Base-by-base conservation (phyloP, 1,140 invertebrate genomes). In the Oreohelix idahoensis region DNA sequence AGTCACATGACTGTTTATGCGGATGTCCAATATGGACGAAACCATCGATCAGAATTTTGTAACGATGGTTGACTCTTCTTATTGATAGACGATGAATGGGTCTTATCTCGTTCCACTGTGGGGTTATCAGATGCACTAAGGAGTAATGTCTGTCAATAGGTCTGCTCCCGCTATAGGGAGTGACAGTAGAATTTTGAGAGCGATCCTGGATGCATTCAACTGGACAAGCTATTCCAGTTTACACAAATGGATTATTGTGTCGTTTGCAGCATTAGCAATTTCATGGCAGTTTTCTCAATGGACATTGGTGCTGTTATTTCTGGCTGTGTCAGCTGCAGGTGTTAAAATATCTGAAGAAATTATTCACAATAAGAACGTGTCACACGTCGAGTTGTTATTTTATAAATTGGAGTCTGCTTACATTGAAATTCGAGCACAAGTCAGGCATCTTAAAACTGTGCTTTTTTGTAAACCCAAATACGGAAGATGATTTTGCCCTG, bases 191-290 rank as follows among this genome's bases (percentile, higher is more conserved):
- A 42, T n/a, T 36, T 15, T 38, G 38, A 51, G 13, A 45, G 74
- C 13, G 5, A 15, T 76, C 35, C 1, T 32, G 8, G 77, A 45
- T 45, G 29, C 66, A 35, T 66, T 74, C 1, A 79, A 84, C 32
- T 78, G 78, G 78, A 75, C 35, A 15, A 53, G 58, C 1, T 80
- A 63, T 53, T 76, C 83, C 1, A 36, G 53, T 29, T 58, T 73
- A n/a, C 83, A 84, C 15, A 84, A 84, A 26, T 74, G 79, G 73
- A 20, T 80, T 1, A 53, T 71, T 5, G 15, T 84, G 35, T 29
- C 53, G 13, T 49, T 69, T 15, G 49, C 35, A 0, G 39, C 42
- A 35, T 42, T 70, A 29, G 39, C 75, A 32, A 23, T 49, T 1
- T 78, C 83, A 11, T 26, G 79, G 42, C 53, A 75, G 45, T 63